Conservation (phyloP, 1,140 invertebrate species). For the Orchesella cincta region DNA sequence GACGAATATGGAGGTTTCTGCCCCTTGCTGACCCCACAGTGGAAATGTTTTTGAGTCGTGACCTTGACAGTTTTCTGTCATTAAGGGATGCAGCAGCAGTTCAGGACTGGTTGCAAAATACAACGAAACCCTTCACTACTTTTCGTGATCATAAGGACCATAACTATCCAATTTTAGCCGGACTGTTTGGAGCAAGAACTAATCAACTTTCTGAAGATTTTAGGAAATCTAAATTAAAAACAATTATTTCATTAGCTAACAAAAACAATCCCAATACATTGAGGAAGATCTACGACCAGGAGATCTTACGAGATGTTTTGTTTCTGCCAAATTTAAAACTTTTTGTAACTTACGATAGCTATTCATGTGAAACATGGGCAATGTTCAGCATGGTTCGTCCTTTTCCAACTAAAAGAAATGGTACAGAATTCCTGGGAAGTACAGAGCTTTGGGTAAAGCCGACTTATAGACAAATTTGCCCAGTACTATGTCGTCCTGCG, state of each 20-base stretch:
- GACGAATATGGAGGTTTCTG: constrained; percentile 52
- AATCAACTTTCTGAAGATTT: neutral
- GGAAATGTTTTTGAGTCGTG: constrained; percentile 52
- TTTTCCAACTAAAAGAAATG: neutral
- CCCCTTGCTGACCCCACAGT: constrained; percentile 53
- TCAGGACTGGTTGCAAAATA: constrained; percentile 50
- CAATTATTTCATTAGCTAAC: no score
- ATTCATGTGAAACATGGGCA: neutral
- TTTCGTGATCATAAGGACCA: constrained; percentile 53
- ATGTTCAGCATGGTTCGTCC: neutral
- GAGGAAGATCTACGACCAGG: neutral
- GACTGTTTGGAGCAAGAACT: constrained; percentile 35
- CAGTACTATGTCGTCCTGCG: no score
- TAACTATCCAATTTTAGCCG: constrained; percentile 30
- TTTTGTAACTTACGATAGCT: constrained; percentile 1
- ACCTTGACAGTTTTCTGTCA: constrained; percentile 51
- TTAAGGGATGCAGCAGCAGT: constrained; percentile 53
- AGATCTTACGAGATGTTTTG: neutral
- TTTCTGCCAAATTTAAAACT: neutral
- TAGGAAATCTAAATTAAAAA: no score
- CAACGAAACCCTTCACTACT: constrained; percentile 50
- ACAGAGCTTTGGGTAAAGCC: no score
- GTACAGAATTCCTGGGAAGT: no score
- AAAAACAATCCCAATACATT: neutral
- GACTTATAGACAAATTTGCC: no score